Conservation (phyloP, 2,888 invertebrate species). For the Bellardia bayeri region DNA sequence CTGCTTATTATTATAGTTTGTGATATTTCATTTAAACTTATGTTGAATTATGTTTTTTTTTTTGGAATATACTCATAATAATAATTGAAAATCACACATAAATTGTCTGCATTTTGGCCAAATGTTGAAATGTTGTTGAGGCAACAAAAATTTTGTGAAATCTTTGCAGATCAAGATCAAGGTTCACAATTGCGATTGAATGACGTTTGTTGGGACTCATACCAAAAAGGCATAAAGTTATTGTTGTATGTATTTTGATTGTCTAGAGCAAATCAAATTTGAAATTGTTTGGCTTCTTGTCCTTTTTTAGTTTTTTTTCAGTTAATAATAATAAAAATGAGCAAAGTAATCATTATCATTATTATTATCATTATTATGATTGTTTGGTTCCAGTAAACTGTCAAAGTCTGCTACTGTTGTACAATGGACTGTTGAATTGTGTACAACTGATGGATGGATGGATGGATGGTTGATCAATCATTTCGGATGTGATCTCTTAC, state of each 20-base stretch:
- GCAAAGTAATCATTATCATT: constrained; percentile 49
- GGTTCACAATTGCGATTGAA: constrained; percentile 34
- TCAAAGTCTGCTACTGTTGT: constrained; percentile 63
- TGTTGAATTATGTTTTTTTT: constrained; percentile 25
- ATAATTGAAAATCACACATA: constrained; percentile 70
- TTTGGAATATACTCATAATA: constrained; percentile 47
- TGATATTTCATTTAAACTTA: constrained; percentile 57
- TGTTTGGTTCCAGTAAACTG: constrained; percentile 45
- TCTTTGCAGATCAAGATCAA: constrained; percentile 60
- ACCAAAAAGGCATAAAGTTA: constrained; percentile 40
- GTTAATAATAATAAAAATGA: constrained; percentile 24
- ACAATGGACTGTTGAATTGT: constrained; percentile 26
- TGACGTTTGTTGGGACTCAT: constrained; percentile 33
- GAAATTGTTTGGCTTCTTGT: constrained; percentile 48
- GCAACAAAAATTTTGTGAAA: constrained; percentile 14
- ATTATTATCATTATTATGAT: not conserved
- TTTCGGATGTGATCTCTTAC: constrained; percentile 37
- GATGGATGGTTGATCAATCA: constrained; percentile 51
- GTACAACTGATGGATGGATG: constrained; percentile 30
- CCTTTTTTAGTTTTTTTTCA: constrained; percentile 26
- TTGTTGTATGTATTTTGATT: constrained; percentile 48
- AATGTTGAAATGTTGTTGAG: not conserved
- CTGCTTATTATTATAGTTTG: constrained; percentile 47
- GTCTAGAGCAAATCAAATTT: constrained; percentile 46
- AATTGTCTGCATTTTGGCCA: constrained; percentile 46